Conservation (phyloP, 64 coral and sea anemone species). For the Orbicella faveolata region DNA sequence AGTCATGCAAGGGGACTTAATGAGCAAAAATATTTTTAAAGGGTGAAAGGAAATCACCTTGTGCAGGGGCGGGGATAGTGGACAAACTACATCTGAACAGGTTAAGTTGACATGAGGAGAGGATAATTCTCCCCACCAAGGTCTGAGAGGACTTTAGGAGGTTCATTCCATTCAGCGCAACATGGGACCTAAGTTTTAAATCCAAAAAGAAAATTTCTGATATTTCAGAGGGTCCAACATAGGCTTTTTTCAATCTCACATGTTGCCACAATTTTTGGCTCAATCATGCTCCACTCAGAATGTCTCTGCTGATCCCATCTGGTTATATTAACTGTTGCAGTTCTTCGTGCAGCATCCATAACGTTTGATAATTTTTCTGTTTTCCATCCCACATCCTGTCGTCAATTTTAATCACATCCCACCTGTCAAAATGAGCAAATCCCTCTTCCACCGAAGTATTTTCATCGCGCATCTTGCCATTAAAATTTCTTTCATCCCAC, state of each 20-base stretch:
- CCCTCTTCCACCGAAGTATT: neutral
- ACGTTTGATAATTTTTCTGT: too few relatives aligned
- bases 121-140: constrained; percentile 10
- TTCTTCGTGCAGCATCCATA: too few relatives aligned
- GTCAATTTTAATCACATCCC: neutral
- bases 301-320: too few relatives aligned
- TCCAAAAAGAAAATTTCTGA: neutral
- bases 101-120: neutral
- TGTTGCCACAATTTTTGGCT: too few relatives aligned
- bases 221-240: neutral
- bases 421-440: neutral
- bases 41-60: constrained; percentile 29
- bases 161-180: constrained; percentile 40
- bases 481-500: neutral
- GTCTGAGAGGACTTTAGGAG: constrained; percentile 21
- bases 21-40: neutral
- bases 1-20: neutral
- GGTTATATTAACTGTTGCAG: too few relatives aligned
- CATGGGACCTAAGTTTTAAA: neutral
- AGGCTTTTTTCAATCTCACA: too few relatives aligned
- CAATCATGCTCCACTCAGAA: too few relatives aligned
- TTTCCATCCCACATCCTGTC: too few relatives aligned
- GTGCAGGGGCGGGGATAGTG: constrained; percentile 6
- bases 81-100: constrained; percentile 12
- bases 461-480: neutral